These are phyloP conservation scores for Spodoptera litura DNA, from an alignment of 1,140 invertebrate species.

Conservation along the genomic window DNA sequence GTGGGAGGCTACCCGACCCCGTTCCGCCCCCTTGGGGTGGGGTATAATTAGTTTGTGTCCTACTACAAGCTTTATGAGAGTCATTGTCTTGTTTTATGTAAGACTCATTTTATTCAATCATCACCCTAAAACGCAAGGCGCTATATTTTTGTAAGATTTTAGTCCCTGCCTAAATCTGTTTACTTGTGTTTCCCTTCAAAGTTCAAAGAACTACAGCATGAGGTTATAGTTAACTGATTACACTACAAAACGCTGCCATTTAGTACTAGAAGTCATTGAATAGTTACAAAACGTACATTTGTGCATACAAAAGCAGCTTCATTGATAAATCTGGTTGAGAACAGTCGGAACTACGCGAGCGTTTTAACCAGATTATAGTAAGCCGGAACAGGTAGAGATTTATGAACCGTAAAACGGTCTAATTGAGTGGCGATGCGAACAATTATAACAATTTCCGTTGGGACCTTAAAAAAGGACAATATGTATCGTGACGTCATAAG, in stretches of 20 bases:
- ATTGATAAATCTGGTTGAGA: slow-evolving; percentile 10
- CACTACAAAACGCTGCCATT: too few relatives aligned
- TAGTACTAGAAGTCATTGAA: background rate
- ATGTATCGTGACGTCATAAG: slow-evolving; percentile 43
- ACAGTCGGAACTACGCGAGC: background rate
- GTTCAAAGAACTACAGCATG: too few relatives aligned
- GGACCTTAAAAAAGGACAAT: slow-evolving; percentile 26
- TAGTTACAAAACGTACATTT: background rate
- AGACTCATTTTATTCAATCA: slow-evolving; percentile 14
- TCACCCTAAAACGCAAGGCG: background rate
- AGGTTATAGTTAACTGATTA: too few relatives aligned
- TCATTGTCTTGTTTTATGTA: slow-evolving; percentile 25
- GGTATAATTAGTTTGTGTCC: slow-evolving; percentile 31
- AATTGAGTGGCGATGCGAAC: slow-evolving; percentile 21
- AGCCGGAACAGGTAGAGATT: slow-evolving; percentile 2
- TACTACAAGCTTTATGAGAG: slow-evolving; percentile 10
- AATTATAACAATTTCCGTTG: slow-evolving; percentile 46
- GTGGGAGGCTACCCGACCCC: background rate
- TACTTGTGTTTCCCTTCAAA: too few relatives aligned
- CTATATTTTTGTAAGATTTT: too few relatives aligned
- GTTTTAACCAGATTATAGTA: slow-evolving; percentile 18
- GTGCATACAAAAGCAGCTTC: background rate
- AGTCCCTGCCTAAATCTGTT: too few relatives aligned
- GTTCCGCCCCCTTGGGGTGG: background rate
- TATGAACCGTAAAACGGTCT: slow-evolving; percentile 3